phyloP scores from a whole-genome alignment of 2,888 invertebrate species.

The Tiphia femorata region DNA sequence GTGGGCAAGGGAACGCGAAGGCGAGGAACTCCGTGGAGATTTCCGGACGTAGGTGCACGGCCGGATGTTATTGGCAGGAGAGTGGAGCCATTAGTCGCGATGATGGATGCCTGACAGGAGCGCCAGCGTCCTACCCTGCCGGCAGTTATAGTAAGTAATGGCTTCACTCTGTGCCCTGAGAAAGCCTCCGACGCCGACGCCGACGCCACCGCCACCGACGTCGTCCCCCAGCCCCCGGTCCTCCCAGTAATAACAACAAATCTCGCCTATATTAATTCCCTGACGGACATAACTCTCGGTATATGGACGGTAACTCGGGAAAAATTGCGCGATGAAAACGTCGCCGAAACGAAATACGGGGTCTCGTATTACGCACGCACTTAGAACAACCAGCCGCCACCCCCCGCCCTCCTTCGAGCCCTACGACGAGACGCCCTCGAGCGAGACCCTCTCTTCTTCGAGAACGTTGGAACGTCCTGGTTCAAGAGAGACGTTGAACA shows the following conservation, averaged over 20 bases:
- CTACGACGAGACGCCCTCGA: not conserved
- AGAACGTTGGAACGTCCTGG: not conserved
- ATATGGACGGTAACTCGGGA: conserved; percentile 56
- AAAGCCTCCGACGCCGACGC: conserved; percentile 56
- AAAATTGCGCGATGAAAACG: conserved; percentile 63
- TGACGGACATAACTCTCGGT: conserved; percentile 65
- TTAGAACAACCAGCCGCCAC: conserved; percentile 36
- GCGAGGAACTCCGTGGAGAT: conserved; percentile 40
- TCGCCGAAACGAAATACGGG: conserved; percentile 55
- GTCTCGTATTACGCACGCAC: conserved; percentile 57
- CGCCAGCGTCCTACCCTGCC: conserved; percentile 61
- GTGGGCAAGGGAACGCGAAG: conserved; percentile 30
- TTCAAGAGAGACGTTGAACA: not conserved
- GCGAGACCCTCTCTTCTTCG: not conserved
- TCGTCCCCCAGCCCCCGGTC: conserved; percentile 29
- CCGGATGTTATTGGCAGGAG: conserved; percentile 69
- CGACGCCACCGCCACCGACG: conserved; percentile 26
- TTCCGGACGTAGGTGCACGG: conserved; percentile 53
- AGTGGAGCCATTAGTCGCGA: conserved; percentile 67
- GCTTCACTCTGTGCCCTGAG: conserved; percentile 65
- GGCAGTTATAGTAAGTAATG: conserved; percentile 69
- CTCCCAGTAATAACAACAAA: conserved; percentile 65
- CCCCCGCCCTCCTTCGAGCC: conserved; percentile 3
- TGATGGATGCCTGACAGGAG: conserved; percentile 69
- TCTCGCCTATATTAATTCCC: conserved; percentile 68